Conservation (phyloP, 2,113 vertebrate species). For the Entosphenus tridentatus region DNA sequence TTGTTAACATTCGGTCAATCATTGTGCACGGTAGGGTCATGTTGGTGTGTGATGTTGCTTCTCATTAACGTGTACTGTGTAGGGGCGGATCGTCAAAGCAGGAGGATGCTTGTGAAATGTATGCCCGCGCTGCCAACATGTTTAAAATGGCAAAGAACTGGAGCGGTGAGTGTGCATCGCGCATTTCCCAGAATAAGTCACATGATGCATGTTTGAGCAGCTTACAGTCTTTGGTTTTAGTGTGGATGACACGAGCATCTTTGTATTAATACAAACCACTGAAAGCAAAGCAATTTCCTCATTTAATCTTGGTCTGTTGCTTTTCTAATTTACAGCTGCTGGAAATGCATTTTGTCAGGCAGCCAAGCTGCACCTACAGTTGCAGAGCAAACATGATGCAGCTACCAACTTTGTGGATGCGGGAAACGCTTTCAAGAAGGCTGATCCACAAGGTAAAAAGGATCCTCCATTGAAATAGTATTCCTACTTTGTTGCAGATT, state of each 20-base stretch:
- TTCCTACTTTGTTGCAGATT: neutral
- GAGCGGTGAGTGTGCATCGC: slow-evolving; percentile 34
- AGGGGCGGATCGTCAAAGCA: slow-evolving; percentile 51
- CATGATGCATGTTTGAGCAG: neutral
- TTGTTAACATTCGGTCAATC: too few relatives aligned
- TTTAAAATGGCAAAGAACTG: slow-evolving; percentile 91
- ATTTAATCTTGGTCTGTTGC: neutral
- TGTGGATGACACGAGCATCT: too few relatives aligned
- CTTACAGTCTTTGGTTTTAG: too few relatives aligned
- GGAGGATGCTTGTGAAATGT: slow-evolving; percentile 72
- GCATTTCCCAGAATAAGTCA: neutral
- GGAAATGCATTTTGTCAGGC: slow-evolving; percentile 69
- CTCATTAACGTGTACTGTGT: neutral
- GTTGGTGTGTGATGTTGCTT: neutral
- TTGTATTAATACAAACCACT: too few relatives aligned
- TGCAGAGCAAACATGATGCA: slow-evolving; percentile 73
- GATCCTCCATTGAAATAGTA: too few relatives aligned
- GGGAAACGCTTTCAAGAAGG: slow-evolving; percentile 76
- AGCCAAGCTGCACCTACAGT: slow-evolving; percentile 50
- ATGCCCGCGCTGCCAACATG: slow-evolving; percentile 63
- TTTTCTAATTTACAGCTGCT: slow-evolving; percentile 31
- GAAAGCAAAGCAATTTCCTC: too few relatives aligned
- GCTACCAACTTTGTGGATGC: slow-evolving; percentile 68
- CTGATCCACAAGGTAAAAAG: slow-evolving; percentile 55
- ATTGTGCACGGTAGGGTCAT: too few relatives aligned